These are phyloP conservation scores for Streblospio benedicti DNA, from an alignment of 1,140 invertebrate genomes.

Conservation along the genomic window DNA sequence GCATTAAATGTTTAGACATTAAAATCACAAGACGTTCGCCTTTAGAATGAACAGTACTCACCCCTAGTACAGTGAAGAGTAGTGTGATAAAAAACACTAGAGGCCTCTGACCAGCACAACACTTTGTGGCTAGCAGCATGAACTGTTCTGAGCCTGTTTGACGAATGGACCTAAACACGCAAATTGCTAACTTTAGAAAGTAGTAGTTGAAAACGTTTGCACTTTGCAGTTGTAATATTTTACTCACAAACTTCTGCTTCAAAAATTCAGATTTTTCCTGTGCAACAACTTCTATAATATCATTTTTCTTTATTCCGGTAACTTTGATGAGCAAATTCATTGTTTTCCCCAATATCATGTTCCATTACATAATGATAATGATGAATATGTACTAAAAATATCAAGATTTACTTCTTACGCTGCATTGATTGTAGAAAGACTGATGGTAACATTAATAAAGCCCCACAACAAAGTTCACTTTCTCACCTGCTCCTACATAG, in stretches of 20 bases:
- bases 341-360: too few relatives aligned
- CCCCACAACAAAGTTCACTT: background rate
- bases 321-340: too few relatives aligned
- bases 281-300: too few relatives aligned
- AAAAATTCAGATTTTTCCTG: too few relatives aligned
- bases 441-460: background rate
- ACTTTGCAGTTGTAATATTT: too few relatives aligned
- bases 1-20: background rate
- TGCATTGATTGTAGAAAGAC: too few relatives aligned
- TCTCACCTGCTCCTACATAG: conserved; percentile 54
- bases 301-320: too few relatives aligned
- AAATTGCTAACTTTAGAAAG: background rate
- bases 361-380: too few relatives aligned
- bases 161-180: conserved; percentile 53
- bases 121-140: conserved; percentile 67
- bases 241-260: too few relatives aligned
- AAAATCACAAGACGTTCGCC: background rate
- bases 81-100: conserved; percentile 67
- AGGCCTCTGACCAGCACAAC: conserved; percentile 48
- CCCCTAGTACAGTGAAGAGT: conserved; percentile 60
- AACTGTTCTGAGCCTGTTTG: conserved; percentile 73
- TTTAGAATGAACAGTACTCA: conserved; percentile 28
- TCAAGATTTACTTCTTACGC: too few relatives aligned
- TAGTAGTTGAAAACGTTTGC: too few relatives aligned
- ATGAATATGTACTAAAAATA: too few relatives aligned